Percentiles rank a stretch among this genome's conserved stretches.
These are phyloP conservation scores for Sigmodon hispidus DNA, from an alignment of 2,113 vertebrate genomes.

Conservation along the genomic window DNA sequence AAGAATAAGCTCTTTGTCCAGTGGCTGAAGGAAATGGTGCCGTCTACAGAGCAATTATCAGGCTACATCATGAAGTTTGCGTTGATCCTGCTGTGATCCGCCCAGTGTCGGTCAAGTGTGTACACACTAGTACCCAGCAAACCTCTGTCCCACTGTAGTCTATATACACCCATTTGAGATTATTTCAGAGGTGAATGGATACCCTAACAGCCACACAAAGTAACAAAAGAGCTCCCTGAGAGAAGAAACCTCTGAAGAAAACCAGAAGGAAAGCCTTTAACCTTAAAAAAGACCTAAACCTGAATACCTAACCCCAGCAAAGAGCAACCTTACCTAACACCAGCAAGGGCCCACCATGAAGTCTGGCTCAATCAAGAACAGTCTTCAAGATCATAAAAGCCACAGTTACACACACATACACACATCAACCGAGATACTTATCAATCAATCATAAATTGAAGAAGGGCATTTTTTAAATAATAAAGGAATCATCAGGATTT, in stretches of 20 bases:
- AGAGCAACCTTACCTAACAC: not conserved
- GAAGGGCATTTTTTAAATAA: conserved; percentile 2
- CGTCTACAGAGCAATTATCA: not conserved
- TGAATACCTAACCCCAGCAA: not conserved
- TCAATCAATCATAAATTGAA: not conserved
- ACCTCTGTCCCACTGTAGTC: not conserved
- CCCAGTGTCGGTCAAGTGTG: not conserved
- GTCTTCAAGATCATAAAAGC: not conserved
- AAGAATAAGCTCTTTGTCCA: conserved; percentile 24
- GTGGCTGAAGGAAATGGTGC: not conserved
- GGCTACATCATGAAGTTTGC: not conserved
- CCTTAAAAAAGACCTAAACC: not conserved
- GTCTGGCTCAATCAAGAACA: not conserved
- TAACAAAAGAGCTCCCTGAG: conserved; percentile 11
- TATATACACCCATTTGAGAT: not conserved
- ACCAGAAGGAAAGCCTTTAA: not conserved
- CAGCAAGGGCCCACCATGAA: not conserved
- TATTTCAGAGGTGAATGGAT: not conserved
- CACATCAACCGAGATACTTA: not conserved
- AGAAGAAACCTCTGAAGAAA: conserved; percentile 29
- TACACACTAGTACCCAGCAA: not conserved
- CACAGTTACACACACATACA: not conserved
- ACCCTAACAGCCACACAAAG: not conserved
- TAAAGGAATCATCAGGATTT: not conserved
- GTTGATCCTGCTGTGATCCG: not conserved